phyloP scores from a whole-genome alignment of 2,113 vertebrate species.

The Tragulus kanchil region DNA sequence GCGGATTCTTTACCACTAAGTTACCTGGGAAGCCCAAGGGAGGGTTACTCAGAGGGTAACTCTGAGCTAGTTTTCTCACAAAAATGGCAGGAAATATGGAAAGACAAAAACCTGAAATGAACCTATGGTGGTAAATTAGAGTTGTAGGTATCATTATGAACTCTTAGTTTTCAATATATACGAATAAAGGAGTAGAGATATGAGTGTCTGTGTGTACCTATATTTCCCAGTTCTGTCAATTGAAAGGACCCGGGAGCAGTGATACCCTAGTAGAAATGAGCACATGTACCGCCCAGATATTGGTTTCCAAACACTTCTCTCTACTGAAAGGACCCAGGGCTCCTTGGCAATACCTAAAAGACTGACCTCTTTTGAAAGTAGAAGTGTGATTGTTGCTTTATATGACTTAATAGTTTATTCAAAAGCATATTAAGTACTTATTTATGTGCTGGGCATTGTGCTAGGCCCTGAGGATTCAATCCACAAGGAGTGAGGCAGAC shows the following conservation, averaged over 20 bases:
- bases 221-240: background rate
- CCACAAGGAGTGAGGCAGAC: no score
- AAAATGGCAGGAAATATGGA: background rate
- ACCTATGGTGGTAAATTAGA: background rate
- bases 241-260: background rate
- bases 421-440: no score
- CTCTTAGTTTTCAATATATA: background rate
- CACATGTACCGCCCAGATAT: background rate
- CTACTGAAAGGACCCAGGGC: background rate
- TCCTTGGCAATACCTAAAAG: background rate
- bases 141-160: background rate
- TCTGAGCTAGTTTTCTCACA: background rate
- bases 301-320: background rate
- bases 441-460: no score
- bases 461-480: no score
- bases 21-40: background rate
- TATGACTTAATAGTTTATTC: no score
- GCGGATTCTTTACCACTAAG: background rate
- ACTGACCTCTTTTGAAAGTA: no score
- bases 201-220: background rate
- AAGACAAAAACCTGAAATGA: background rate
- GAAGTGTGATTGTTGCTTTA: background rate
- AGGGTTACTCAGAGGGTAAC: background rate
- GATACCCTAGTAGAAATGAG: background rate
- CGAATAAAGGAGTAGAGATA: background rate